Percentiles rank a stretch among this genome's conserved stretches.
These are phyloP conservation scores for Callosobruchus maculatus DNA, from an alignment of 2,888 invertebrate species.

Conservation along the genomic window DNA sequence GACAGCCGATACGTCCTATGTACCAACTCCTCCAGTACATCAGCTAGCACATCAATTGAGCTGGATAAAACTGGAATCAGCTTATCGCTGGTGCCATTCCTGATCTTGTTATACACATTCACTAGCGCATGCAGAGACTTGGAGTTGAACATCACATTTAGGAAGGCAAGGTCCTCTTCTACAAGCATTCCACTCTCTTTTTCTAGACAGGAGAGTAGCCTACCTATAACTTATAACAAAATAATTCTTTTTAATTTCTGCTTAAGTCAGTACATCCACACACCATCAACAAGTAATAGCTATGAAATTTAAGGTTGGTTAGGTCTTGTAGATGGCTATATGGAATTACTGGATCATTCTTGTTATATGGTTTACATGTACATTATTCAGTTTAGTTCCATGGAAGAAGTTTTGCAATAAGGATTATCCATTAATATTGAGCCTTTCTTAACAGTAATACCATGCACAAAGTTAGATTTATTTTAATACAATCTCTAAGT, in stretches of 20 bases:
- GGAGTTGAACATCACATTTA: constrained; percentile 79
- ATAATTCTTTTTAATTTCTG: no score
- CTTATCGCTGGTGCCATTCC: constrained; percentile 79
- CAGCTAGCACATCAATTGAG: constrained; percentile 73
- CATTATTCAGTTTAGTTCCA: no score
- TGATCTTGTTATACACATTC: constrained; percentile 87
- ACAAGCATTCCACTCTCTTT: not conserved
- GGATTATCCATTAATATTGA: no score
- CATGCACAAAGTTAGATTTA: not conserved
- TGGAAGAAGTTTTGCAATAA: no score
- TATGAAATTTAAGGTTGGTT: no score
- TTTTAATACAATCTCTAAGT: not conserved
- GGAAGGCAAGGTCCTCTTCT: constrained; percentile 83
- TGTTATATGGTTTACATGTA: no score
- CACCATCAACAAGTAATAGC: no score
- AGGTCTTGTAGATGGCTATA: no score
- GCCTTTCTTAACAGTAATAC: no score
- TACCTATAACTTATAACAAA: not conserved
- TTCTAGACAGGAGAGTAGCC: not conserved
- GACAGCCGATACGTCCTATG: constrained; percentile 60
- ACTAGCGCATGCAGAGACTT: constrained; percentile 86
- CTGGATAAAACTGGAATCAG: constrained; percentile 81
- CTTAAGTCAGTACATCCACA: no score
- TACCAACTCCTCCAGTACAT: constrained; percentile 77
- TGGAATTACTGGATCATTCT: no score